These are phyloP conservation scores for Ascaphus truei DNA, from an alignment of 2,113 vertebrate species.

Conservation along the genomic window DNA sequence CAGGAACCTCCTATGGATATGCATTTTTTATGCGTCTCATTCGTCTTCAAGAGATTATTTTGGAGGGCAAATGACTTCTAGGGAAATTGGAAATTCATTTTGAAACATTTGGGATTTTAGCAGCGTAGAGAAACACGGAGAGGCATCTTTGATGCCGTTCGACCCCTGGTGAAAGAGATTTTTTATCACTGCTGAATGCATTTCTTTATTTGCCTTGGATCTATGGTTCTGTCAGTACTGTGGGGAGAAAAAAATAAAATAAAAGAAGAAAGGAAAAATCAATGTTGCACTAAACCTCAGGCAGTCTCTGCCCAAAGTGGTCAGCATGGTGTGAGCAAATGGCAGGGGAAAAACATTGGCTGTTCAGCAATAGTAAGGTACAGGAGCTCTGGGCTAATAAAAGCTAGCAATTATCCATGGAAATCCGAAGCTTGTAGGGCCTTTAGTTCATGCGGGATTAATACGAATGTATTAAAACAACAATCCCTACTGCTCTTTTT, in stretches of 20 bases:
- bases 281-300: constrained; percentile 81
- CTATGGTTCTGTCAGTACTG: constrained; percentile 98
- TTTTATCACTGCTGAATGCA: constrained; percentile 91
- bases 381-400: constrained; percentile 75
- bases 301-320: constrained; percentile 76
- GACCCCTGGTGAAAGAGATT: constrained; percentile 86
- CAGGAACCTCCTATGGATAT: constrained; percentile 1
- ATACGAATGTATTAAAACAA: constrained; percentile 68
- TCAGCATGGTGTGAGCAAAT: constrained; percentile 74
- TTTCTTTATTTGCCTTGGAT: constrained; percentile 97
- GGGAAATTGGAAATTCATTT: constrained; percentile 70
- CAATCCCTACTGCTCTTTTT: not conserved
- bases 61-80: constrained; percentile 56
- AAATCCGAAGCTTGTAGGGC: constrained; percentile 69
- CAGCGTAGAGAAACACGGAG: constrained; percentile 64
- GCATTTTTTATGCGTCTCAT: constrained; percentile 21
- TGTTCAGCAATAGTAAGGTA: constrained; percentile 74
- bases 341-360: constrained; percentile 74
- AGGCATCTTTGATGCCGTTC: constrained; percentile 84
- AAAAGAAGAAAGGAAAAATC: constrained; percentile 75
- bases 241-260: too few species aligned
- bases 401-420: constrained; percentile 76
- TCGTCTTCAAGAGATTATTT: constrained; percentile 44
- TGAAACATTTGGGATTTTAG: constrained; percentile 63
- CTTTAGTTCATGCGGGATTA: constrained; percentile 62